Percentiles rank a stretch among this genome's conserved stretches.
Evolutionary conservation across 2,888 invertebrate genomes (phyloP).

Genomic region (Phalera bucephala): DNA sequence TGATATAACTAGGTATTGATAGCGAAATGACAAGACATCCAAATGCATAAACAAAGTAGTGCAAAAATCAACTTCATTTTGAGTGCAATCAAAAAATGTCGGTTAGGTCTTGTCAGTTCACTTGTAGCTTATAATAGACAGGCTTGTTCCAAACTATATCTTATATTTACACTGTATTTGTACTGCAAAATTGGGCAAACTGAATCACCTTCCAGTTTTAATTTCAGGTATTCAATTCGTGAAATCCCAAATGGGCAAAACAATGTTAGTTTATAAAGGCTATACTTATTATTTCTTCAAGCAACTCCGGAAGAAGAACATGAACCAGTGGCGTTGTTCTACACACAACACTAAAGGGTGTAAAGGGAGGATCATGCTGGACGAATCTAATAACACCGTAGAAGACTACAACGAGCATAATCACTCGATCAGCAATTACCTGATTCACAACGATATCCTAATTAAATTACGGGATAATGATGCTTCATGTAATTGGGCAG

Average conservation of each 20-base stretch:
- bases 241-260: conserved; percentile 2
- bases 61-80: no score
- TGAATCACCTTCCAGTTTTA: neutral
- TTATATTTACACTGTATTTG: neutral
- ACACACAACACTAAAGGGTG: conserved; percentile 21
- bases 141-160: no score
- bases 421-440: neutral
- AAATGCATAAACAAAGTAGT: no score
- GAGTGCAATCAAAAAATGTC: no score
- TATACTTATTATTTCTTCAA: conserved; percentile 7
- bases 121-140: no score
- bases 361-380: conserved; percentile 4
- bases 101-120: no score
- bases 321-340: conserved; percentile 20
- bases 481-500: no score
- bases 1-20: no score
- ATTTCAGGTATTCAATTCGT: conserved; percentile 6
- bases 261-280: conserved; percentile 3
- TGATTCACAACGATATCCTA: no score
- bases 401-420: neutral
- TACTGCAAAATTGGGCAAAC: neutral
- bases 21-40: no score
- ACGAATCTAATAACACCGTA: neutral
- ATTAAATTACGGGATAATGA: no score
- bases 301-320: conserved; percentile 1